Evolutionary conservation across 2,888 invertebrate species (phyloP).

Genomic region (Hofmannophila pseudospretella): DNA sequence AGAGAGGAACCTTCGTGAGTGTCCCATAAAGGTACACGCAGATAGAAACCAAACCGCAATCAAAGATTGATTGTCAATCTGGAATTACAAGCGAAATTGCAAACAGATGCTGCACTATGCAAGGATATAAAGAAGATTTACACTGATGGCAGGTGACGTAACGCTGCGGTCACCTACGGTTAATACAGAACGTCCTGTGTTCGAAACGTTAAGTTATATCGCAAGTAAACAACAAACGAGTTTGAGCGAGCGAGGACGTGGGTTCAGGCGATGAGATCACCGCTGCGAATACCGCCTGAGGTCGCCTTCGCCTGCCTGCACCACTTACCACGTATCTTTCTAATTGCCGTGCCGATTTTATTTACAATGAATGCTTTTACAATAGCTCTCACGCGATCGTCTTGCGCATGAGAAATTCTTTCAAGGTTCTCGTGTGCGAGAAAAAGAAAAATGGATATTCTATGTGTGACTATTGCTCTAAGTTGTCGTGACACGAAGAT

Average conservation of each 20-base stretch:
- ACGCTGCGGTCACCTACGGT: slow-evolving; percentile 26
- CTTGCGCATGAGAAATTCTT: slow-evolving; percentile 28
- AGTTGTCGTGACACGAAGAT: no score
- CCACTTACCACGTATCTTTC: slow-evolving; percentile 64
- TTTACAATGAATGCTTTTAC: slow-evolving; percentile 46
- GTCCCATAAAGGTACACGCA: no score
- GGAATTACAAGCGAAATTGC: background rate
- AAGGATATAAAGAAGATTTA: background rate
- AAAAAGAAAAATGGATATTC: no score
- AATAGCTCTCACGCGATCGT: slow-evolving; percentile 38
- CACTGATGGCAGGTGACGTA: slow-evolving; percentile 43
- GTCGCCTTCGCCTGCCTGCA: slow-evolving; percentile 63
- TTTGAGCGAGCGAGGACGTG: slow-evolving; percentile 70
- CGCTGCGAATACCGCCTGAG: slow-evolving; percentile 66
- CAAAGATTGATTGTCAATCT: no score
- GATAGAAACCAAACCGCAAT: no score
- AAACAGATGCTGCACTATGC: background rate
- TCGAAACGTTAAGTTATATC: slow-evolving; percentile 57
- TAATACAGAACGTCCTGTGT: slow-evolving; percentile 54
- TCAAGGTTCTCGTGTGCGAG: background rate
- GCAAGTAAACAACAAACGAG: slow-evolving; percentile 74
- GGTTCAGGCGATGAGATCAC: slow-evolving; percentile 66
- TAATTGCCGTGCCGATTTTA: slow-evolving; percentile 60
- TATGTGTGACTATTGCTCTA: no score
- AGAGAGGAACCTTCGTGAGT: no score